These are phyloP conservation scores for Lepidocyrtinus sp. DNA, from an alignment of 2,888 invertebrate genomes.

Conservation along the genomic window DNA sequence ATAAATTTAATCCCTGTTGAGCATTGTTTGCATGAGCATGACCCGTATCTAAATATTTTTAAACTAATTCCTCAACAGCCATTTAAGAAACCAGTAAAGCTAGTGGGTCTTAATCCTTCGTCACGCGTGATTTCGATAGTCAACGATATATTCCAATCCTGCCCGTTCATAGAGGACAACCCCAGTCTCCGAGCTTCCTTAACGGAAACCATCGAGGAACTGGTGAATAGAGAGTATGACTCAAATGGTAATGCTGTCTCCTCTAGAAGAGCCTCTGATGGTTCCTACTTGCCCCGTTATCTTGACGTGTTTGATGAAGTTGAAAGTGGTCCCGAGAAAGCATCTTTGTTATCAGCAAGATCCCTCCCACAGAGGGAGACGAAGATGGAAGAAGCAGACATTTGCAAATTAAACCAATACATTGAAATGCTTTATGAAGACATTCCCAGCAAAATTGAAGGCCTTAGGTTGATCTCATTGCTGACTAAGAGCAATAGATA, in stretches of 20 bases:
- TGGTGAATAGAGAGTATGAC: constrained; percentile 58
- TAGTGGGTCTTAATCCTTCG: constrained; percentile 38
- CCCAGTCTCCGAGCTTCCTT: constrained; percentile 37
- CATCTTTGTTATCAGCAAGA: neutral
- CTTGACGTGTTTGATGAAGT: constrained; percentile 61
- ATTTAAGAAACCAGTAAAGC: constrained; percentile 55
- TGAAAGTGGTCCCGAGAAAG: too few relatives aligned
- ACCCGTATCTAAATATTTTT: neutral
- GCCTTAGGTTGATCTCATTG: constrained; percentile 35
- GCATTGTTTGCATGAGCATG: neutral
- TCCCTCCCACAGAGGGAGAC: neutral
- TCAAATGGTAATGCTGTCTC: constrained; percentile 46
- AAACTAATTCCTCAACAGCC: constrained; percentile 38
- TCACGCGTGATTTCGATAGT: constrained; percentile 41
- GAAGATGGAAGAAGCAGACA: constrained; percentile 44
- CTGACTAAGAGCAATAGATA: constrained; percentile 48
- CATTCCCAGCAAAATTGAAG: constrained; percentile 46
- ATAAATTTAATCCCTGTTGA: neutral
- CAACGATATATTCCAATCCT: constrained; percentile 44
- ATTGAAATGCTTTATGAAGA: constrained; percentile 64
- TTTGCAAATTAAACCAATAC: constrained; percentile 53
- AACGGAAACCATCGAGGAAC: constrained; percentile 45
- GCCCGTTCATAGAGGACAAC: constrained; percentile 53
- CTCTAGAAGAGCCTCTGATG: constrained; percentile 48
- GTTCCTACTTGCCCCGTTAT: constrained; percentile 60